Evolutionary conservation across 2,113 vertebrate species (phyloP), one percentile per base, ranked within the genome.

Genomic region (Laterallus jamaicensis): DNA sequence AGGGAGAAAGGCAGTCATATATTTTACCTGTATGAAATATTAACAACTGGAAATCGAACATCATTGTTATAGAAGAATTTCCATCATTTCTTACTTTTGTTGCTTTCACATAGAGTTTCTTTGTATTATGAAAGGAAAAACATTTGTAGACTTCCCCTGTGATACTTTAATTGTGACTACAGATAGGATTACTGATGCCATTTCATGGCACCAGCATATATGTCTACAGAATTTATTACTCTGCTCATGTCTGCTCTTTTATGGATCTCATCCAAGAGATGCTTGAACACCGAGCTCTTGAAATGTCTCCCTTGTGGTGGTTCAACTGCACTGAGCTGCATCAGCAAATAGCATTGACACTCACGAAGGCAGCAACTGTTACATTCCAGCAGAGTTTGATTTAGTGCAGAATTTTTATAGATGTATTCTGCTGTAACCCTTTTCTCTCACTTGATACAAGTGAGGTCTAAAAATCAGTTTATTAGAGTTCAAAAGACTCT

Each of bases 191-290:
- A 96, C 77, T 93, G 86, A 94, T 92, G 95, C 75, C 59, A 88
- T 97, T 96, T 97, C 94, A 88, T 28, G 71, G 82, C 91, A 95
- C 84, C 11, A 31, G 83, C 87, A 88, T 92, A 92, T 92, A 96
- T 70, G 82, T 86, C 92, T 90, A 19, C 78, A 91, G 82, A 74
- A 98, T 98, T 98, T 98, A 98, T 97, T 96, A 96, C 88, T 83
- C 75, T 86, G 93, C 82, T 97, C 96, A 82, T 95, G 91, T 95
- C 97, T 86, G 70, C 93, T 96, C 55, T 95, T 96, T 96, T 84
- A 97, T 97, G 96, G 96, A 97, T 97, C 97, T 94, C 90, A 90
- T 97, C 97, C 93, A 96, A 97, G 96, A 96, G 92, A 90, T 90
- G 77, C 90, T 97, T 96, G 94, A 97, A 96, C 86, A 91, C 4